Evolutionary conservation across 2,888 invertebrate species (phyloP), one percentile per base, ranked within the genome.

Genomic region (Invenusta paracnida): DNA sequence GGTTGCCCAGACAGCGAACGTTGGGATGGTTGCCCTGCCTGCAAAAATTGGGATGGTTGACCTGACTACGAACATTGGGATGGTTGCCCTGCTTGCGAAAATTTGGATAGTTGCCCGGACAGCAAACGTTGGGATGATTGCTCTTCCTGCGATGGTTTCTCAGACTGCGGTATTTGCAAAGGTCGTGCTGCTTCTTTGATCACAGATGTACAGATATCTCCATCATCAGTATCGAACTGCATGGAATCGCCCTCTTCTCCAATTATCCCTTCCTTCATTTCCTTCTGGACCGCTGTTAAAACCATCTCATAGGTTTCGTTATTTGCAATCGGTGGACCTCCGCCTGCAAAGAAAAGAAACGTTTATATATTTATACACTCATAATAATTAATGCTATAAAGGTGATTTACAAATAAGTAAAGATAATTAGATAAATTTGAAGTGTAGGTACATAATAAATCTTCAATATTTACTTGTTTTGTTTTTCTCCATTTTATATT

Each of bases 371-470:
- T 2, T 73, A 73, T 73, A n/a, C 11, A n/a, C 73, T n/a, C 17
- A 48, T 48, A 48, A 5, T 48, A 48, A 11, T 17, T 23, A 23
- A n/a, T 73, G 73, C 73, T 73, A 73, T 5, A 17, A 29, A 1
- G 27, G 2, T 82, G 82, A 5, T 27, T 30, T 11, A 29, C n/a
- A 29, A 29, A 30, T 17, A 82, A 27, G 23, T 23, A 5, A 82
- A 11, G 11, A 25, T 82, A 5, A 13, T 28, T 30, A 11, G 13
- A 25, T 29, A 27, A 27, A 82, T 27, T 82, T 82, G 28, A 29
- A 82, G 82, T 28, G n/a, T n/a, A n/a, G n/a, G n/a, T n/a, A 82
- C n/a, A 29, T 82, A 27, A 82, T 82, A 30, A 82, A 27, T 82
- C n/a, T 2, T 11, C 27, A 30, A 29, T 82, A 30, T 30, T 30